Evolutionary conservation across 2,113 vertebrate species (phyloP).

Genomic region (Halcyon malimbica): DNA sequence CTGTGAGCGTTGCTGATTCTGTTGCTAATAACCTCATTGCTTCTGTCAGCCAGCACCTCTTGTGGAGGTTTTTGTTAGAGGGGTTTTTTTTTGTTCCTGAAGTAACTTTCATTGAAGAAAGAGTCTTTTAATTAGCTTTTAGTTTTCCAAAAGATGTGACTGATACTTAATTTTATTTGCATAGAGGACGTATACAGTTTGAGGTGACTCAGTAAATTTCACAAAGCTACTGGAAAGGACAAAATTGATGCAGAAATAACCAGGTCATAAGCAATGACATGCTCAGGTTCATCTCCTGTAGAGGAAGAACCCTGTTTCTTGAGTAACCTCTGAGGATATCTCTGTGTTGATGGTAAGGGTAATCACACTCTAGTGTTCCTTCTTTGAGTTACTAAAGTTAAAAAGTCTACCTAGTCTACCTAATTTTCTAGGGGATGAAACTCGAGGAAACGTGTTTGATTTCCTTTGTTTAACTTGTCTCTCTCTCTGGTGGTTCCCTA

Average conservation of each 20-base stretch:
- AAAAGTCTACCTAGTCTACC: background rate
- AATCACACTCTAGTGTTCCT: background rate
- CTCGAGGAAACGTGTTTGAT: background rate
- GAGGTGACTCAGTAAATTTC: background rate
- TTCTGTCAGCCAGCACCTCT: slow-evolving; percentile 45
- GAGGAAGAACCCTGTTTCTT: background rate
- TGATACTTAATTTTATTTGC: background rate
- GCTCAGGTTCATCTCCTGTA: background rate
- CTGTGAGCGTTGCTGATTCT: slow-evolving; percentile 52
- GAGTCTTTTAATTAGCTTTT: slow-evolving; percentile 34
- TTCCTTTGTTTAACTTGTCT: background rate
- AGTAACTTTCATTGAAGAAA: slow-evolving; percentile 24
- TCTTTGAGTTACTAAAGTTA: background rate
- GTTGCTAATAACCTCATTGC: slow-evolving; percentile 71
- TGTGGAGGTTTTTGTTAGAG: background rate
- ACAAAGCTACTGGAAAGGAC: background rate
- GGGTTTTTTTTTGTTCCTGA: background rate
- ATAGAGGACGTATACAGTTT: background rate
- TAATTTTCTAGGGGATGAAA: background rate
- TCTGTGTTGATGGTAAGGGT: background rate
- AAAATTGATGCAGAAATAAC: background rate
- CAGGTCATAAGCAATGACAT: background rate
- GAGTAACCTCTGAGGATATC: rapidly evolving
- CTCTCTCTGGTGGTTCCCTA: background rate
- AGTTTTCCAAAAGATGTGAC: background rate